Conservation (phyloP, 2,888 invertebrate genomes). For the Periphyllus acericola region DNA sequence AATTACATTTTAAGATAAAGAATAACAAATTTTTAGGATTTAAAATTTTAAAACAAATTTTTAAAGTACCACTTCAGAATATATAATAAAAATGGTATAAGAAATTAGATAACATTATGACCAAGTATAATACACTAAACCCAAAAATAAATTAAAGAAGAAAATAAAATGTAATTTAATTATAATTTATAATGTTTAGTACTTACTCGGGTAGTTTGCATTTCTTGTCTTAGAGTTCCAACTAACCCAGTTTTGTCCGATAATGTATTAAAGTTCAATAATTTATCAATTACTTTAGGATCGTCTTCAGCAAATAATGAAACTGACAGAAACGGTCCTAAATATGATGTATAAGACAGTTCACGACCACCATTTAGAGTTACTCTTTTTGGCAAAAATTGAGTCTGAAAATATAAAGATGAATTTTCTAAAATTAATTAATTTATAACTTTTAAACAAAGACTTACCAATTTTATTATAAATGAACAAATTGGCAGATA, state of each 20-base stretch:
- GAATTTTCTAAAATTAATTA: not conserved
- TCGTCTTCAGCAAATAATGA: conserved; percentile 95
- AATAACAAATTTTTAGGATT: too few relatives aligned
- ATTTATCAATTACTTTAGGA: conserved; percentile 85
- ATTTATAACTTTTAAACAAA: not conserved
- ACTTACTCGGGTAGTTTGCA: conserved; percentile 78
- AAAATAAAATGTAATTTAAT: not conserved
- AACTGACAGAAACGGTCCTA: conserved; percentile 91
- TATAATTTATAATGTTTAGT: not conserved
- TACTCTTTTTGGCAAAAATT: conserved; percentile 79
- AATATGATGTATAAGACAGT: conserved; percentile 82
- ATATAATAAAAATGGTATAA: too few relatives aligned
- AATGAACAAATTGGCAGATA: conserved; percentile 82
- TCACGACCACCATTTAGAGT: conserved; percentile 83
- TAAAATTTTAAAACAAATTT: too few relatives aligned
- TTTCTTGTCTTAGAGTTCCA: conserved; percentile 79
- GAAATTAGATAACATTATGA: too few relatives aligned
- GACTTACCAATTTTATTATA: conserved; percentile 71
- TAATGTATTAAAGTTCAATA: conserved; percentile 71
- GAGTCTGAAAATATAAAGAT: conserved; percentile 68
- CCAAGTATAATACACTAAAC: not conserved
- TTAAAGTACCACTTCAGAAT: too few relatives aligned
- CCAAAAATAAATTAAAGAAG: not conserved
- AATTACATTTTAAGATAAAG: too few relatives aligned
- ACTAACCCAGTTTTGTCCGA: conserved; percentile 75